Percentiles rank a stretch among this genome's conserved stretches.
phyloP scores from a whole-genome alignment of 2,888 invertebrate genomes.

The Eupeodes latifasciatus region DNA sequence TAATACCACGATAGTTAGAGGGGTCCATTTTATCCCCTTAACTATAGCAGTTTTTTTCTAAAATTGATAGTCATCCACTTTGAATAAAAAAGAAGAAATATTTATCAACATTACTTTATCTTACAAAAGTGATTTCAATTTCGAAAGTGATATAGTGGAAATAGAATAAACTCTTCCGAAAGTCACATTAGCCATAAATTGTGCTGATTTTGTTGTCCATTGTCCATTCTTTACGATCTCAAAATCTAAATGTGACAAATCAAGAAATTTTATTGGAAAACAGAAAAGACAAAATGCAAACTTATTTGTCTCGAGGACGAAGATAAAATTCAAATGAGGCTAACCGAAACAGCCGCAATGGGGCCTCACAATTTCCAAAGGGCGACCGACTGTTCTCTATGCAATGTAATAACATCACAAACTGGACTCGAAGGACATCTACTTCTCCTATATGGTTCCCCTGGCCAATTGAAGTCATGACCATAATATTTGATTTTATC shows the following conservation, averaged over 20 bases:
- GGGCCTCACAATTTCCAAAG: constrained; percentile 63
- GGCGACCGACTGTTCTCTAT: background rate
- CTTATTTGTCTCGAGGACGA: constrained; percentile 51
- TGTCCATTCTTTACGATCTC: constrained; percentile 40
- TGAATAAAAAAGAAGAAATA: background rate
- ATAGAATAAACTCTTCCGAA: constrained; percentile 7
- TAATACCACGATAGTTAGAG: no score
- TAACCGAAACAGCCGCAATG: constrained; percentile 76
- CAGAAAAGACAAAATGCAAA: constrained; percentile 25
- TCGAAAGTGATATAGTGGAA: constrained; percentile 19
- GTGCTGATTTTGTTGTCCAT: constrained; percentile 34
- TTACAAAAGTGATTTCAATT: constrained; percentile 38
- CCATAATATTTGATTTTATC: constrained; percentile 74
- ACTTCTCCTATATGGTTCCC: background rate
- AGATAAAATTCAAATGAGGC: constrained; percentile 75
- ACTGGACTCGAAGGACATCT: constrained; percentile 20
- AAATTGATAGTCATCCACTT: constrained; percentile 7
- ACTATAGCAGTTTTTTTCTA: background rate
- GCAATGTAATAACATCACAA: background rate
- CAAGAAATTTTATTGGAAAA: constrained; percentile 56
- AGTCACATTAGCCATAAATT: constrained; percentile 52
- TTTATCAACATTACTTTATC: background rate
- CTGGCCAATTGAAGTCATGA: constrained; percentile 67
- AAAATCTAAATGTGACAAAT: constrained; percentile 67
- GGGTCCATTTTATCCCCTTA: background rate